Evolutionary conservation across 2,797 vertebrate species (phyloP), one percentile per base, ranked within the genome.

Genomic region (Delichon dasypus): DNA sequence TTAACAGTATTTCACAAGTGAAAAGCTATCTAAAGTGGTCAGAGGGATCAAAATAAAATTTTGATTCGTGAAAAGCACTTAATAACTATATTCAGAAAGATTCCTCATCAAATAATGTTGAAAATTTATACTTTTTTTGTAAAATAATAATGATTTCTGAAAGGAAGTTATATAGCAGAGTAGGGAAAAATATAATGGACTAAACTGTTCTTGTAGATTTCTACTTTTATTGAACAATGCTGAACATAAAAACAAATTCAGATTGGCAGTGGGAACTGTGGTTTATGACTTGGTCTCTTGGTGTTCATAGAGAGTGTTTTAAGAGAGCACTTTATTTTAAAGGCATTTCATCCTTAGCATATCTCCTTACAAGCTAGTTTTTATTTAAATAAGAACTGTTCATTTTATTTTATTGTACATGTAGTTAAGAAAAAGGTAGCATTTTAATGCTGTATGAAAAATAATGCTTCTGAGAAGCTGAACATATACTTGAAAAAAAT

Each of bases 231-330:
- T 86, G 66, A 95, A 85, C 26, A 87, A 68, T 90, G 79, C 45
- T 77, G 79, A 45, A 91, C 74, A 78, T 95, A 95, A 95, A 96
- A 64, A 25, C 70, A 90, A 89, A 93, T 75, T 95, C 32, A 80
- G 60, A 95, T 78, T 83, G 89, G 82, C 85, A 94, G 68, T 93
- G 78, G 88, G 61, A 97, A 89, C 82, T 95, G 73, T 96, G 85
- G 60, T 97, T 97, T 97, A 94, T 88, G 32, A 14, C 44, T 64
- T 93, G 51, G 76, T 97, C 95, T 97, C 94, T 80, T 74, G 86
- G 71, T 93, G 88, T 96, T 96, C 88, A 94, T 96, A 94, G 96
- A 97, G 94, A n/a, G 11, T 66, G 70, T 88, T 96, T 97, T 94
- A 94, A 96, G 66, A 81, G 55, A 96, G 44, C 14, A 91, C 38